Evolutionary conservation across 2,888 invertebrate species (phyloP).

Genomic region (Phymatocera aterrima): DNA sequence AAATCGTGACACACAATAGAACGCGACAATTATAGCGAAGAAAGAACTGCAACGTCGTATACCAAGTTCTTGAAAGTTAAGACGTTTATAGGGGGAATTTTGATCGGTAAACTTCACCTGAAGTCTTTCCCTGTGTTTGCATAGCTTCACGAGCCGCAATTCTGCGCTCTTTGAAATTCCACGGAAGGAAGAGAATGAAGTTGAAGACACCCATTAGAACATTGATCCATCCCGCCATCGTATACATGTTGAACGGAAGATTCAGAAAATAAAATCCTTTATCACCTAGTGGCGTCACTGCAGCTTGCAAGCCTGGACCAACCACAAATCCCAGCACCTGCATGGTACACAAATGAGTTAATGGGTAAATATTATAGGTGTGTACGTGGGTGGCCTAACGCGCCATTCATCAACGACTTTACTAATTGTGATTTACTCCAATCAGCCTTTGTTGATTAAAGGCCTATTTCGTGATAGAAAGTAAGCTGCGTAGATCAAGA

Average conservation of each 20-base stretch:
- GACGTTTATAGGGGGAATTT: neutral
- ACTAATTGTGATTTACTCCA: neutral
- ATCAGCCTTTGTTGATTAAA: neutral
- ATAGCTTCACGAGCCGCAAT: conserved; percentile 89
- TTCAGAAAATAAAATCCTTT: conserved; percentile 78
- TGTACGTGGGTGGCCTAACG: neutral
- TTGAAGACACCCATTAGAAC: conserved; percentile 85
- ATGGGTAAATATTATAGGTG: neutral
- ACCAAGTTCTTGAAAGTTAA: neutral
- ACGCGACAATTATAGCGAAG: neutral
- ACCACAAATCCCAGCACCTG: conserved; percentile 89
- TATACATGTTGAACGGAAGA: conserved; percentile 89
- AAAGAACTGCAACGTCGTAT: conserved; percentile 7
- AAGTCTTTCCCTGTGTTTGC: conserved; percentile 82
- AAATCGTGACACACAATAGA: neutral
- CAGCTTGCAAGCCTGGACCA: conserved; percentile 89
- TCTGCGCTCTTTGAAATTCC: conserved; percentile 84
- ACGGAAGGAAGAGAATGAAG: conserved; percentile 85
- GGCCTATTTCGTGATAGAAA: too few relatives aligned
- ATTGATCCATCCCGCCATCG: conserved; percentile 91
- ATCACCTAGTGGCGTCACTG: conserved; percentile 86
- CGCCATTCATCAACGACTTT: neutral
- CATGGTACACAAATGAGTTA: neutral
- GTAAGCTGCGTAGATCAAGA: neutral
- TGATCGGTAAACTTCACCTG: conserved; percentile 72